Evolutionary conservation across 2,888 invertebrate species (phyloP).

Genomic region (Cabera pusaria): DNA sequence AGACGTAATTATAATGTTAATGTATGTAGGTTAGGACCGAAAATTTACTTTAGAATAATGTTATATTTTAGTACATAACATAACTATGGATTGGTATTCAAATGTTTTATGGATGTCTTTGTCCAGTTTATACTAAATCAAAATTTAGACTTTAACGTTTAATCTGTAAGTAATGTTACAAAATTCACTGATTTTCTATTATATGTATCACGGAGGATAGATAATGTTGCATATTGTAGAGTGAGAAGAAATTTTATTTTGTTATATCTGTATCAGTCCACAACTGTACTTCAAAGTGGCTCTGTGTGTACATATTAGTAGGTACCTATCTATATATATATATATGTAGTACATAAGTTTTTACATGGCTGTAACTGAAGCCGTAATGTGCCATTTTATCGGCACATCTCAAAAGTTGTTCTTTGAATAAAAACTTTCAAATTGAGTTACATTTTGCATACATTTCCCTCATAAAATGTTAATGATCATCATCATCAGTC

Average conservation of each 20-base stretch:
- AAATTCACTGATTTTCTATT: conserved; percentile 2
- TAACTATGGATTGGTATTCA: too few relatives aligned
- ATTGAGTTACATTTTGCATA: too few relatives aligned
- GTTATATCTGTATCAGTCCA: conserved; percentile 21
- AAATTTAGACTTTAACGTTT: neutral
- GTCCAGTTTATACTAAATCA: neutral
- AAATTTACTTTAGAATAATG: conserved; percentile 7
- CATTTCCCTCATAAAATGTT: too few relatives aligned
- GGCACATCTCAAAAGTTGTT: conserved; percentile 72
- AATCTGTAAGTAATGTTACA: conserved; percentile 2
- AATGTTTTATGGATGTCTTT: neutral
- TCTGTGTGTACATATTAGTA: conserved; percentile 56
- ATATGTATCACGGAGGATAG: too few relatives aligned
- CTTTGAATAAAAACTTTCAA: conserved; percentile 39
- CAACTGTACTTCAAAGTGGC: conserved; percentile 43
- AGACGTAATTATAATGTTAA: too few relatives aligned
- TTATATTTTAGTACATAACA: too few relatives aligned
- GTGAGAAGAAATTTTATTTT: conserved; percentile 21
- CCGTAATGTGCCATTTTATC: conserved; percentile 64
- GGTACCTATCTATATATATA: too few relatives aligned
- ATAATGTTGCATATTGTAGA: conserved; percentile 15
- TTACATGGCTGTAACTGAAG: conserved; percentile 61
- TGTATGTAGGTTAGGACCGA: conserved; percentile 1
- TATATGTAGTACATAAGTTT: conserved; percentile 64
- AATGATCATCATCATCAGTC: too few relatives aligned